A percentile compares a stretch with the other conserved stretches of the same genome.
phyloP scores from a whole-genome alignment of 2,113 vertebrate genomes.

The Caranx ignobilis region DNA sequence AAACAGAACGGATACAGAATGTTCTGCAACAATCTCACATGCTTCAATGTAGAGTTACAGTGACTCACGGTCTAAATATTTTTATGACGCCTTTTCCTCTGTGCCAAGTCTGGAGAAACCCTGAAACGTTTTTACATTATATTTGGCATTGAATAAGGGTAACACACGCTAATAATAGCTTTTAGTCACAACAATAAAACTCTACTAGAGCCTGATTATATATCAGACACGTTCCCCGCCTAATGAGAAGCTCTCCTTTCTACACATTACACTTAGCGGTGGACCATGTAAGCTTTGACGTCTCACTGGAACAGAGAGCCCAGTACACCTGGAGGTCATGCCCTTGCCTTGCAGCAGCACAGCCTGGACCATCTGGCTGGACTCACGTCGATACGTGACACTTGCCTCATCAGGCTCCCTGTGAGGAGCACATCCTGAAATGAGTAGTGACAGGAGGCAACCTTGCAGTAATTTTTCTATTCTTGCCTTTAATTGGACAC shows the following conservation, averaged over 20 bases:
- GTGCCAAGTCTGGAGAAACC: neutral
- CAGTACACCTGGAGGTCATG: conserved; percentile 38
- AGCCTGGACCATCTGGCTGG: conserved; percentile 44
- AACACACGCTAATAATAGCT: neutral
- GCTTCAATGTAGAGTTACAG: conserved; percentile 5
- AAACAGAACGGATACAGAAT: conserved; percentile 5
- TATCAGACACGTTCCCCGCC: neutral
- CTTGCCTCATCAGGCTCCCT: conserved; percentile 53
- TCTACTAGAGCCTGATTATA: neutral
- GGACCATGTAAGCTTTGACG: conserved; percentile 7
- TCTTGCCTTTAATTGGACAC: conserved; percentile 72
- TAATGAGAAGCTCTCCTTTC: neutral
- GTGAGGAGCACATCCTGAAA: conserved; percentile 64
- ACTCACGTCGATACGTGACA: conserved; percentile 37
- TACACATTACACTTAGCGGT: neutral
- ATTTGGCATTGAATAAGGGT: neutral
- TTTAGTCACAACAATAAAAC: neutral
- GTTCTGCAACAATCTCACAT: conserved; percentile 1
- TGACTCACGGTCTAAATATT: neutral
- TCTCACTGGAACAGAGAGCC: conserved; percentile 7
- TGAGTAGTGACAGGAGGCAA: conserved; percentile 67
- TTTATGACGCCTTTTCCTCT: neutral
- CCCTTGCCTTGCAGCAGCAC: conserved; percentile 34
- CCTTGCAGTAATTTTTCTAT: conserved; percentile 72
- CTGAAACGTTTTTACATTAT: neutral